A percentile compares a stretch with the other conserved stretches of the same genome.
phyloP scores from a whole-genome alignment of 2,888 invertebrate genomes.

The Apamea epomidion region DNA sequence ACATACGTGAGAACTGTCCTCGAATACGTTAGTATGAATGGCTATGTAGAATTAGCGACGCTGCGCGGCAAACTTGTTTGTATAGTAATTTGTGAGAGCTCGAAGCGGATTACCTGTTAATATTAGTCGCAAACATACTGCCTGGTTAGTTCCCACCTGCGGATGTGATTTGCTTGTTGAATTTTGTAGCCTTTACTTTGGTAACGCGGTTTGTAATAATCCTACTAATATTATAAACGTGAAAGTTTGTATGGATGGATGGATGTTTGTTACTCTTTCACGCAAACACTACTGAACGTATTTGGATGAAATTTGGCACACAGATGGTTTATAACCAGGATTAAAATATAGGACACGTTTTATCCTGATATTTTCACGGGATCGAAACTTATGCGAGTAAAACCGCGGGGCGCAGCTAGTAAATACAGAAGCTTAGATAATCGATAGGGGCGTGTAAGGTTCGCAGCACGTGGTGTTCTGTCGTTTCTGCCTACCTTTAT shows the following conservation, averaged over 20 bases:
- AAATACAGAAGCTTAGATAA: neutral
- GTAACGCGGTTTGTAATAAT: neutral
- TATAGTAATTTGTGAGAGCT: slow-evolving; percentile 46
- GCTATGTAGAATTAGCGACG: slow-evolving; percentile 60
- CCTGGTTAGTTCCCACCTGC: slow-evolving; percentile 12
- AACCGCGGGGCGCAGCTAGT: too few species aligned
- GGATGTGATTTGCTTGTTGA: slow-evolving; percentile 20
- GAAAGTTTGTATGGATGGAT: too few species aligned
- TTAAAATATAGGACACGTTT: too few species aligned
- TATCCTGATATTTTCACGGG: too few species aligned
- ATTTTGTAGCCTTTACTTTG: slow-evolving; percentile 8
- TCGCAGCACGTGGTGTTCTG: neutral
- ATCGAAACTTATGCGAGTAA: too few species aligned
- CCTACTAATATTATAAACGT: too few species aligned
- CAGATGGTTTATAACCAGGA: too few species aligned
- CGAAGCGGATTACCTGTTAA: slow-evolving; percentile 44
- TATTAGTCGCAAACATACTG: slow-evolving; percentile 38
- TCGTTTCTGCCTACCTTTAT: neutral
- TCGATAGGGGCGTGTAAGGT: neutral
- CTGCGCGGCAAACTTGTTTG: slow-evolving; percentile 48
- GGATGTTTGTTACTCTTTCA: too few species aligned
- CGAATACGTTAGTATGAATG: slow-evolving; percentile 58
- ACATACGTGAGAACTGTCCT: slow-evolving; percentile 3
- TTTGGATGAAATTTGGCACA: too few species aligned
- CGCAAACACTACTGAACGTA: too few species aligned